Base-by-base conservation (phyloP, 1,140 invertebrate genomes). In the Aphelenchoides avenae region DNA sequence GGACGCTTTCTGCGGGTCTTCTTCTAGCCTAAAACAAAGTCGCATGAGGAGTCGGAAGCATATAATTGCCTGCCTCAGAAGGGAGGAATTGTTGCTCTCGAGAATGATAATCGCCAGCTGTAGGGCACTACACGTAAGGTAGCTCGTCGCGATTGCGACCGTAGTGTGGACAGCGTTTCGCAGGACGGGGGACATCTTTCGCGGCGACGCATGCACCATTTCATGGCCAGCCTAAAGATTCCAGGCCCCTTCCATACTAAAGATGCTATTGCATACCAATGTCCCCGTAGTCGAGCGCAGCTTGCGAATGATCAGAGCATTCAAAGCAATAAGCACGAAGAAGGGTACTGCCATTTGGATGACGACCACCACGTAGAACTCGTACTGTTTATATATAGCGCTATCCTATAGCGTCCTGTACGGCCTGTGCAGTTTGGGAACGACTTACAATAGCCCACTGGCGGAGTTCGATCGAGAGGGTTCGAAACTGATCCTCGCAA, bases 271-370 rank as follows among this genome's bases (percentile, higher is more conserved):
- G 20, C 65, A 61, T 24, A 58, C 31, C 51, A 72, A 71, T 30
- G 68, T 70, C 33, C 58, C 61, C 18, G 71, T 52, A 11, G 68
- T 69, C 22, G 44, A 57, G 37, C 57, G 27, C 15, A 64, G 18
- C 4, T 31, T 30, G 7, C 15, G 24, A 1, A 62, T 36, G 30
- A 56, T 48, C 22, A 71, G 48, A 40, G 65, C 47, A 48, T 71
- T 71, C 9, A 72, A 41, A 29, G 50, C 40, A 13, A 71, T 48
- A 3, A 71, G 41, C 1, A 72, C 47, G 31, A 71, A n/a, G 40
- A 71, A 71, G 22, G 68, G 68, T 30, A 71, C 33, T 37, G 64
- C 26, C 1, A 62, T 70, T 52, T 71, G 68, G 24, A 59, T 47
- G 47, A 71, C 52, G 2, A 52, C 56, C 43, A 69, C 44, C 3